These are phyloP conservation scores for Drosophila mayaguana DNA, from an alignment of 2,888 invertebrate species.

Conservation along the genomic window DNA sequence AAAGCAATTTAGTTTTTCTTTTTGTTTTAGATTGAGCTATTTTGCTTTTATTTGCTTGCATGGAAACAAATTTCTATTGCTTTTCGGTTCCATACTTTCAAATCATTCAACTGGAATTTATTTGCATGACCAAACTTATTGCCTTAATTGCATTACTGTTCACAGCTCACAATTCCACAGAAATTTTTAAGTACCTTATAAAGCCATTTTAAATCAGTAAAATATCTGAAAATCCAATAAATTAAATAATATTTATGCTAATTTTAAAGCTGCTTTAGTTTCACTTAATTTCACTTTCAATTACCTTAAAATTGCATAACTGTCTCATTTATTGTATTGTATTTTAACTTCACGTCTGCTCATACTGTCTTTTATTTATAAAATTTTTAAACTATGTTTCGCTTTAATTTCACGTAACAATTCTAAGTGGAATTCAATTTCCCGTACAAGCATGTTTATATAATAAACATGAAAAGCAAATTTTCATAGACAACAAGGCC, in stretches of 20 bases:
- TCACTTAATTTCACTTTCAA: not conserved
- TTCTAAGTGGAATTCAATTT: not conserved
- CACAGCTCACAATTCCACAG: too few relatives aligned
- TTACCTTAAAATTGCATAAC: too few relatives aligned
- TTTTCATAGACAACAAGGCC: conserved; percentile 1
- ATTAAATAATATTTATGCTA: too few relatives aligned
- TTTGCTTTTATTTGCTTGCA: not conserved
- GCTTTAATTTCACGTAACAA: not conserved
- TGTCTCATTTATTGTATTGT: not conserved
- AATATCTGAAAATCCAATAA: too few relatives aligned
- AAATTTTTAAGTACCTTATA: too few relatives aligned
- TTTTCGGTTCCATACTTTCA: not conserved
- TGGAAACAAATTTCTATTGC: not conserved
- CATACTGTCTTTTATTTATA: too few relatives aligned
- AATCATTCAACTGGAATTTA: not conserved
- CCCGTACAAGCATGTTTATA: not conserved
- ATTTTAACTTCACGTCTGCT: too few relatives aligned
- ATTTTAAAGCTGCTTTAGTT: not conserved
- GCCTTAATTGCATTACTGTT: too few relatives aligned
- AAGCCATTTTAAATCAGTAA: too few relatives aligned
- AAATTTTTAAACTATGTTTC: not conserved
- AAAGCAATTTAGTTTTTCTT: not conserved
- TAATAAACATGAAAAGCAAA: not conserved
- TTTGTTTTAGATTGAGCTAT: not conserved
- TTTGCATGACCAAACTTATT: not conserved